Base-by-base conservation (phyloP, 1,140 invertebrate genomes). In the Saccostrea glomerata region DNA sequence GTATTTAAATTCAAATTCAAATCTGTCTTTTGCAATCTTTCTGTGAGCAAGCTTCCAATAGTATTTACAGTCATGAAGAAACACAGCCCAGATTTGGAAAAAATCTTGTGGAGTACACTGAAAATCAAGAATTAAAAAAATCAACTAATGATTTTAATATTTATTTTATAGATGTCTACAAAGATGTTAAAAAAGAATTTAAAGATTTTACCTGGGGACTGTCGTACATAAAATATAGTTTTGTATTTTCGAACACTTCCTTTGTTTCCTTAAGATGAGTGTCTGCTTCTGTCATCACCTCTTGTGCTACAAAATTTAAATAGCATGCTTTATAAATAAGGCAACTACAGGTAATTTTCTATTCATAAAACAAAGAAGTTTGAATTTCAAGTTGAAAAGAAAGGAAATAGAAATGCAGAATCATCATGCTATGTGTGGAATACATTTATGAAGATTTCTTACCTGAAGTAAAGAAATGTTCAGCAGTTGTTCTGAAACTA, bases 41-140 rank as follows among this genome's bases (percentile, higher is more conserved):
- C 93, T 83, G 88, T 94, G 94, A 17, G 93, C 93, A 9, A 93
- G 90, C 87, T 94, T 93, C 94, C 94, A 94, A 86, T 92, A 93
- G 77, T 93, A 93, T 66, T 94, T 94, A 86, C 93, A 94, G 87
- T 94, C 94, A 77, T 94, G 93, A 13, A 94, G 92, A 87, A 94
- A 94, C 2, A 92, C 89, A 0, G 92, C 92, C 93, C 94, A 94
- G 11, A 93, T 91, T 47, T 92, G 90, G 87, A 94, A 93, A 66
- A 94, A 94, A 63, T 91, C 91, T 47, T 94, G 91, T 15, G 93
- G 92, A 15, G 91, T 90, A 66, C 87, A 84, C 93, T 93, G 82
- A 54, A 91, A 91, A 84, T 47, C 73, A 47, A 86, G 40, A 40
- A 82, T n/a, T n/a, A n/a, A n/a, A n/a, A n/a, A n/a, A n/a, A n/a